Base-by-base conservation (phyloP, 2,888 invertebrate genomes). In the Hermaeophaga mercurialis region DNA sequence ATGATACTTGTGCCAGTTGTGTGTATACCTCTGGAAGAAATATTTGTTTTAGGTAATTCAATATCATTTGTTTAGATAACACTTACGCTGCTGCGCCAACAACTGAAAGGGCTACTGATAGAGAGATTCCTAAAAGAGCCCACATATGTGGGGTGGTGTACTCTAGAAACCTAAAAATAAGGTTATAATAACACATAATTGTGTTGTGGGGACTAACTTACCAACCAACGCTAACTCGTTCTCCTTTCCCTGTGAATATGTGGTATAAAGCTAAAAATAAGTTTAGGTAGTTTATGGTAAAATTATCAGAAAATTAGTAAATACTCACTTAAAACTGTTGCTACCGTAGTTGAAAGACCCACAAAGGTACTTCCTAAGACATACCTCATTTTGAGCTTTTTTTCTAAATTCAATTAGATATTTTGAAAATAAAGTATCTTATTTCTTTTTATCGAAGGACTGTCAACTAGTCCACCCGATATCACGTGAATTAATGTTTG, bases 1-100 rank as follows among this genome's bases (percentile, higher is more conserved):
- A 97, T 85, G 77, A 97, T 98, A 75, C 94, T 95, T 50, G 90
- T 88, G 61, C 97, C 97, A 3, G 95, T 96, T 26, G 96, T 95
- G 79, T 95, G 94, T 72, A 99, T 99, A 2, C 43, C 43, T 2
- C 43, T 43, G 12, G 11, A 43, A 43, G 2, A 24, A 8, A 43
- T 15, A 2, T 54, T 98, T 98, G 4, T 88, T n/a, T n/a, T n/a
- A 88, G 7, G n/a, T 22, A 24, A 14, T 15, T 14, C 11, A 6
- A n/a, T 12, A 24, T 33, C 41, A 7, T 33, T 41, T 9, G 26
- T 28, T 38, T 34, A n/a, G n/a, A n/a, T n/a, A n/a, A 26, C 7
- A 54, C 83, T 81, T 79, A 87, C 91, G 54, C 54, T 61, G 97
- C 97, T 63, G 98, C 98, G 58, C 98, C 98, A 41, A 96, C 93